phyloP scores from a whole-genome alignment of 1,140 invertebrate genomes.

The Heliconius congener region DNA sequence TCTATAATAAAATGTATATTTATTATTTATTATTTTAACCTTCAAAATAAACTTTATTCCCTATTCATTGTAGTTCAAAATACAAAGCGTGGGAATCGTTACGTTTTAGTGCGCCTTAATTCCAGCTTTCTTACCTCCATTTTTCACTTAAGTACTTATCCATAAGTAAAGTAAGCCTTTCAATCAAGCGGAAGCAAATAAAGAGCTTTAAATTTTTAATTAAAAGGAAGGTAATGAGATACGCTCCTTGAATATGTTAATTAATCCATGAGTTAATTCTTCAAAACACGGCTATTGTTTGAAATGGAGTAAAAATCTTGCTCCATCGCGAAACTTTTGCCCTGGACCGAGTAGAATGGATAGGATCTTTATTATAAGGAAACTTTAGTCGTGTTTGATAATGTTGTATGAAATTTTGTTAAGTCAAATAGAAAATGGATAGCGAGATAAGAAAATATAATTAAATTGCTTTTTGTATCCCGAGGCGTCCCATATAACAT shows the following conservation, averaged over 20 bases:
- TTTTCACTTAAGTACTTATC: conserved; percentile 32
- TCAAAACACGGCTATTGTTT: conserved; percentile 76
- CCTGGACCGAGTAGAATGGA: conserved; percentile 4
- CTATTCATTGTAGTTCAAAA: background rate
- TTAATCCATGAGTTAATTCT: conserved; percentile 75
- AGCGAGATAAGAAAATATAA: conserved; percentile 10
- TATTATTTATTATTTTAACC: background rate
- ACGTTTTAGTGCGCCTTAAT: background rate
- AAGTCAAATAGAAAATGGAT: conserved; percentile 21
- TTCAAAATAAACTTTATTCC: background rate
- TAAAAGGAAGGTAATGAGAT: conserved; percentile 75
- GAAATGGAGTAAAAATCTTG: conserved; percentile 63
- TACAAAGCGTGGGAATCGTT: background rate
- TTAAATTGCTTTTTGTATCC: conserved; percentile 15
- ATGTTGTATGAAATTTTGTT: conserved; percentile 17
- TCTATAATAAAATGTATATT: background rate
- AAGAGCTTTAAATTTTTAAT: conserved; percentile 76
- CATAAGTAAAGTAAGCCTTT: conserved; percentile 54
- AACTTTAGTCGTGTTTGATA: conserved; percentile 2
- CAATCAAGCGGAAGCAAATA: conserved; percentile 65
- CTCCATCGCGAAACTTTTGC: conserved; percentile 33
- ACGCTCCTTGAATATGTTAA: conserved; percentile 75
- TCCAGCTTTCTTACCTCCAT: conserved; percentile 24
- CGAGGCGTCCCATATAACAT: background rate
- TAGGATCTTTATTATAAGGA: conserved; percentile 8